These are phyloP conservation scores for Lepisosteus osseus DNA, from an alignment of 2,113 vertebrate species.

Conservation along the genomic window DNA sequence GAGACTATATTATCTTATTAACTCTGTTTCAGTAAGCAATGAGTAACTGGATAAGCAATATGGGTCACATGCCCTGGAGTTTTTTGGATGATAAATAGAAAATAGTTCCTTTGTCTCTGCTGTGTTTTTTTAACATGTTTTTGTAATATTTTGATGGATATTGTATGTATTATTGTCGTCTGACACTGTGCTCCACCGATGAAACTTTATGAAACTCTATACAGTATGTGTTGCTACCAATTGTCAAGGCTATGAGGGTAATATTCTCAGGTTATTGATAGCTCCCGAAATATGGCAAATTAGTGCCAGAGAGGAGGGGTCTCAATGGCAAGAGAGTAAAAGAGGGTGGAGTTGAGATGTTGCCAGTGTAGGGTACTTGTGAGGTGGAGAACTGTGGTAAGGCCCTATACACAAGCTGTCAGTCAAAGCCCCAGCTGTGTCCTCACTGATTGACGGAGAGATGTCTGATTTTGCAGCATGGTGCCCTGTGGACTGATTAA, in stretches of 20 bases:
- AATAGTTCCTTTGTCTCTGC: constrained; percentile 15
- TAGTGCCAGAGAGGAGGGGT: constrained; percentile 34
- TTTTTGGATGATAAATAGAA: constrained; percentile 6
- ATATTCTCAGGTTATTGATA: constrained; percentile 56
- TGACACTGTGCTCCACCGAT: constrained; percentile 25
- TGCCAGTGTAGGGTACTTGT: constrained; percentile 22
- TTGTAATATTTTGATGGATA: constrained; percentile 21
- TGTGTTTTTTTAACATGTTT: background rate
- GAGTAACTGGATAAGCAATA: constrained; percentile 9
- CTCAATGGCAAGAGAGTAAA: constrained; percentile 26
- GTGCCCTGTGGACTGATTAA: constrained; percentile 14
- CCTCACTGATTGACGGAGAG: constrained; percentile 27
- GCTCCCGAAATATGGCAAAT: constrained; percentile 47
- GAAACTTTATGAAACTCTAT: constrained; percentile 33
- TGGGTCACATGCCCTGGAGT: background rate
- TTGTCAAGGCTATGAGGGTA: constrained; percentile 44
- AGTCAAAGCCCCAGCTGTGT: constrained; percentile 28
- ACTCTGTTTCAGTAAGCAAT: background rate
- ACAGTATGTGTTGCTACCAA: constrained; percentile 19
- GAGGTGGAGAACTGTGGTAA: constrained; percentile 24
- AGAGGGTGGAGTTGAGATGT: constrained; percentile 23
- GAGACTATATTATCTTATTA: too few species aligned
- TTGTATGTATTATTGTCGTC: constrained; percentile 27
- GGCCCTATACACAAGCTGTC: constrained; percentile 31
- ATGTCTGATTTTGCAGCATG: constrained; percentile 22